Conservation (phyloP, 2,888 invertebrate species). For the Yponomeuta cagnagella region DNA sequence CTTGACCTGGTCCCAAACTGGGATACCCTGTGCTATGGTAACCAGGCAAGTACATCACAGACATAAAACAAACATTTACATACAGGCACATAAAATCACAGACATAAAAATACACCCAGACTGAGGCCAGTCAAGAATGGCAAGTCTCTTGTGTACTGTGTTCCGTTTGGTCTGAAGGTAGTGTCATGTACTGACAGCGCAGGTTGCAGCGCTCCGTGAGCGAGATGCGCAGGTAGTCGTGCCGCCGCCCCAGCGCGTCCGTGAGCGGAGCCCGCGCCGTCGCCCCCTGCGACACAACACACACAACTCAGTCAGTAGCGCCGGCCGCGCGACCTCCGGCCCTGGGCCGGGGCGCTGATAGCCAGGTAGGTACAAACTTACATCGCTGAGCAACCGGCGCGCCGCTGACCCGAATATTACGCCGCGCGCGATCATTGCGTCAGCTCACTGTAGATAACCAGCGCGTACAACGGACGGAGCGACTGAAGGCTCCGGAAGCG, state of each 20-base stretch:
- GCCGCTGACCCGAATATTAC: constrained; percentile 4
- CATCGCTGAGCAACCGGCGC: constrained; percentile 5
- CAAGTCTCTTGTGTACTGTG: too few species aligned
- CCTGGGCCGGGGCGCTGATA: background rate
- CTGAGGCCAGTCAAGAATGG: too few species aligned
- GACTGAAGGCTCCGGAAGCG: background rate
- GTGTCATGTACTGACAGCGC: constrained; percentile 83
- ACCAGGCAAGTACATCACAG: too few species aligned
- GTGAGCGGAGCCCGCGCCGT: constrained; percentile 62
- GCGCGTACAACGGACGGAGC: background rate
- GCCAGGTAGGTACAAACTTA: background rate
- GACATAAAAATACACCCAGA: too few species aligned
- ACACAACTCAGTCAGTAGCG: background rate
- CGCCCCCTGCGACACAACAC: background rate
- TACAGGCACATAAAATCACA: too few species aligned
- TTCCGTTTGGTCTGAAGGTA: too few species aligned
- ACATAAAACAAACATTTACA: too few species aligned
- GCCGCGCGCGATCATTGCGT: constrained; percentile 9
- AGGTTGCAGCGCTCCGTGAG: constrained; percentile 97
- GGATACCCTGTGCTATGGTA: too few species aligned
- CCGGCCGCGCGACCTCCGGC: background rate
- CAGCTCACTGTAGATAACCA: constrained; percentile 1
- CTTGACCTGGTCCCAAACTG: too few species aligned
- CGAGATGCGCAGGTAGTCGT: constrained; percentile 96
- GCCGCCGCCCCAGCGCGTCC: constrained; percentile 91